Conservation (phyloP, 2,888 invertebrate genomes). For the Tachina lurida region DNA sequence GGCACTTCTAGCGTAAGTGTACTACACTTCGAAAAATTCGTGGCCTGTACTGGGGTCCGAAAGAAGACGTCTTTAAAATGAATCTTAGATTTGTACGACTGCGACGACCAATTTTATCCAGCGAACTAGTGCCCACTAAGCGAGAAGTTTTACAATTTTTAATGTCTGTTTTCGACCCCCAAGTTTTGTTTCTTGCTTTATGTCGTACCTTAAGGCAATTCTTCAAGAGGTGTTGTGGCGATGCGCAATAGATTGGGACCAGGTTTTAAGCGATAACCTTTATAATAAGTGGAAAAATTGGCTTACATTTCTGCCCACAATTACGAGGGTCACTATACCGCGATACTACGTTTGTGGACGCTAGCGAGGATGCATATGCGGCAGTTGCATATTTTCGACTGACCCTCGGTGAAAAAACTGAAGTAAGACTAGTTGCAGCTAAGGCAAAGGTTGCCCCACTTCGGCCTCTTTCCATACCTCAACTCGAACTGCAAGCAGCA, state of each 20-base stretch:
- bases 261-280: too few species aligned
- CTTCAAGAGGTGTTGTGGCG: conserved; percentile 40
- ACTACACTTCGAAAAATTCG: conserved; percentile 4
- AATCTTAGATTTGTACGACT: conserved; percentile 40
- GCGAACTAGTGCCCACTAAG: conserved; percentile 40
- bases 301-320: too few species aligned
- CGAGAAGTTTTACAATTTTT: conserved; percentile 42
- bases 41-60: conserved; percentile 27
- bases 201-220: conserved; percentile 29
- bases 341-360: conserved; percentile 31
- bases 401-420: neutral
- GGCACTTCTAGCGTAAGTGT: neutral
- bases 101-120: conserved; percentile 3
- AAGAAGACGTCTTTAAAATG: conserved; percentile 38
- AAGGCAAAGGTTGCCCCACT: conserved; percentile 42
- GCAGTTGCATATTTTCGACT: conserved; percentile 51
- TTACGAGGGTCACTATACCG: neutral
- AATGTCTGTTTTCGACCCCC: conserved; percentile 46
- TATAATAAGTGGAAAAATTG: too few species aligned
- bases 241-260: too few species aligned
- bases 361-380: conserved; percentile 35
- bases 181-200: conserved; percentile 42
- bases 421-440: conserved; percentile 18
- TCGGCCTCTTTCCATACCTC: conserved; percentile 38
- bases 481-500: conserved; percentile 40